Conservation (phyloP, 2,113 vertebrate genomes). For the Lota lota region DNA sequence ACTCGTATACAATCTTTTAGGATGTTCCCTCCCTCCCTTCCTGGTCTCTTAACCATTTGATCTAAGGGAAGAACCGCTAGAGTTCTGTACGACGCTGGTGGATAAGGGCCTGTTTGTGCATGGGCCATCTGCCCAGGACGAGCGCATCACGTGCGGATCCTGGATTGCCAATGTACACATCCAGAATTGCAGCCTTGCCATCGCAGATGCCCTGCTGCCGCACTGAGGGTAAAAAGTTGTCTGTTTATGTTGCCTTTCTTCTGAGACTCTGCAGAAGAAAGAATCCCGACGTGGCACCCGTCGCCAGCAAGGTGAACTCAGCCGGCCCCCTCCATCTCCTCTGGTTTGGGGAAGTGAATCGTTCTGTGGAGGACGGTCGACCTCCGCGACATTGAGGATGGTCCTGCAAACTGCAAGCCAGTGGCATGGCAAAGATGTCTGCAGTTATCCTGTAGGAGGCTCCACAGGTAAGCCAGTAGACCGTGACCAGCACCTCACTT, state of each 20-base stretch:
- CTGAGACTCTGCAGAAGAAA: background rate
- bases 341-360: constrained; percentile 12
- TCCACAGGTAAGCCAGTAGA: too few species aligned
- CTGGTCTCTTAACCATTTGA: too few species aligned
- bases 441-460: too few species aligned
- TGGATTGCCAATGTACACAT: background rate
- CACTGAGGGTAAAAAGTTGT: background rate
- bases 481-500: too few species aligned
- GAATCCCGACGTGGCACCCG: background rate
- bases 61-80: too few species aligned
- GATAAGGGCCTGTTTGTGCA: constrained; percentile 11
- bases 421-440: too few species aligned
- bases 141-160: constrained; percentile 3
- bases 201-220: constrained; percentile 1
- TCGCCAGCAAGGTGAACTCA: constrained; percentile 1
- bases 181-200: constrained; percentile 1
- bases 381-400: too few species aligned
- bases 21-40: too few species aligned
- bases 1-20: too few species aligned
- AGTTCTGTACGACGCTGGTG: background rate
- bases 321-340: constrained; percentile 12
- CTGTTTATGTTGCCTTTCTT: background rate
- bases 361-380: background rate
- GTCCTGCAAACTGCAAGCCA: too few species aligned
- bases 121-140: background rate